phyloP scores from a whole-genome alignment of 2,113 vertebrate genomes.

The Gobiocypris rarus region DNA sequence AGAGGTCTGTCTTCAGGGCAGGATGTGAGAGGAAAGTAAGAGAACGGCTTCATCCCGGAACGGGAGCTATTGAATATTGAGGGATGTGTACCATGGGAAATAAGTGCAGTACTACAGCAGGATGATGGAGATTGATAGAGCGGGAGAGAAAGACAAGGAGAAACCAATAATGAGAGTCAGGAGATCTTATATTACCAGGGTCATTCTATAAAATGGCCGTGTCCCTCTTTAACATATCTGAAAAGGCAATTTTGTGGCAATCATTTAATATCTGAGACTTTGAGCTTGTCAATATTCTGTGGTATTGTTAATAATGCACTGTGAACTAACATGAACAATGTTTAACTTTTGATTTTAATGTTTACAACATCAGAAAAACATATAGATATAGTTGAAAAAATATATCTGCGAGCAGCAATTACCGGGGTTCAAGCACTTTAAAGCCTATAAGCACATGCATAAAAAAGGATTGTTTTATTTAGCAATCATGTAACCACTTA shows the following conservation, averaged over 20 bases:
- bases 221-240: background rate
- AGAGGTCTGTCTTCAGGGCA: background rate
- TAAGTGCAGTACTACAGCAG: constrained; percentile 68
- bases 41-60: constrained; percentile 59
- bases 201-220: no score
- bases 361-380: no score
- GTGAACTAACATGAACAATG: no score
- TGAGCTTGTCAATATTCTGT: background rate
- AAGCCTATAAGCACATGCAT: no score
- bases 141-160: constrained; percentile 19
- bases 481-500: no score
- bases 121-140: constrained; percentile 56
- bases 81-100: constrained; percentile 73
- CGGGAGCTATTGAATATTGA: constrained; percentile 73
- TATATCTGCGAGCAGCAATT: no score
- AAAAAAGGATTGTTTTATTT: no score
- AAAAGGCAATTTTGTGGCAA: background rate
- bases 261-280: background rate
- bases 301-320: no score
- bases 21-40: background rate
- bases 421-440: no score
- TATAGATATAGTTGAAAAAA: no score
- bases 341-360: no score
- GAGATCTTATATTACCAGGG: constrained; percentile 36
- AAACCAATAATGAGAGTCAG: constrained; percentile 66